phyloP scores from a whole-genome alignment of 92 coral and sea anemone genomes.

The Porites lobata region DNA sequence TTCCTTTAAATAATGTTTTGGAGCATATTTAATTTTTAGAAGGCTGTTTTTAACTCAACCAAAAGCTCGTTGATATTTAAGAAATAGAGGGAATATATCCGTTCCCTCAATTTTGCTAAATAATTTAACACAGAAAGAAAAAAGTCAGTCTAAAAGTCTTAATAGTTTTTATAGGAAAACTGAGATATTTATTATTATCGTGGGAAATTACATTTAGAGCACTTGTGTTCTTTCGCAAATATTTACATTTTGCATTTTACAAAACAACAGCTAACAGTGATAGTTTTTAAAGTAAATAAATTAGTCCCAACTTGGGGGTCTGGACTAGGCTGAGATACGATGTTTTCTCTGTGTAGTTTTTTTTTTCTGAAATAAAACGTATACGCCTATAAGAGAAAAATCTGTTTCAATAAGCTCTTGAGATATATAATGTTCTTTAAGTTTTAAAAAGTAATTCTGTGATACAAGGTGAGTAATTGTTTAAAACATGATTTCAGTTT shows the following conservation, averaged over 20 bases:
- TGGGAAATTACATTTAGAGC: slow-evolving; percentile 28
- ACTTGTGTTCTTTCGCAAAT: slow-evolving; percentile 39
- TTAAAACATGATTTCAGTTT: too few species aligned
- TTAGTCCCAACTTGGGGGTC: neutral
- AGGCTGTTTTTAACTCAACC: neutral
- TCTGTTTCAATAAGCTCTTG: too few species aligned
- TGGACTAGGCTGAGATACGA: neutral
- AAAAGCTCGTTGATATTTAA: neutral
- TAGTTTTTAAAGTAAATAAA: neutral
- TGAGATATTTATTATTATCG: slow-evolving; percentile 3
- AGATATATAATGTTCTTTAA: too few species aligned
- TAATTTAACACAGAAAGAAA: neutral
- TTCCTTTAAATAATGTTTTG: slow-evolving; percentile 11
- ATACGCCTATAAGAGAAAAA: too few species aligned
- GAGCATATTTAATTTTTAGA: neutral
- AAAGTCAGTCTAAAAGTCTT: neutral
- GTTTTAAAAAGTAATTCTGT: too few species aligned
- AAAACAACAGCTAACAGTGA: slow-evolving; percentile 4
- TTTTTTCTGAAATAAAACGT: neutral
- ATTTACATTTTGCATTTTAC: slow-evolving; percentile 21
- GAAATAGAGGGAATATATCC: neutral
- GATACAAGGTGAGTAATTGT: too few species aligned
- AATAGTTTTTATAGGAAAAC: neutral
- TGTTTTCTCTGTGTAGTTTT: neutral
- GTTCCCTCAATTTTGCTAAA: neutral